A percentile compares a stretch with the other conserved stretches of the same genome.
phyloP scores from a whole-genome alignment of 1,140 invertebrate species.

The Phymastichus coffea region DNA sequence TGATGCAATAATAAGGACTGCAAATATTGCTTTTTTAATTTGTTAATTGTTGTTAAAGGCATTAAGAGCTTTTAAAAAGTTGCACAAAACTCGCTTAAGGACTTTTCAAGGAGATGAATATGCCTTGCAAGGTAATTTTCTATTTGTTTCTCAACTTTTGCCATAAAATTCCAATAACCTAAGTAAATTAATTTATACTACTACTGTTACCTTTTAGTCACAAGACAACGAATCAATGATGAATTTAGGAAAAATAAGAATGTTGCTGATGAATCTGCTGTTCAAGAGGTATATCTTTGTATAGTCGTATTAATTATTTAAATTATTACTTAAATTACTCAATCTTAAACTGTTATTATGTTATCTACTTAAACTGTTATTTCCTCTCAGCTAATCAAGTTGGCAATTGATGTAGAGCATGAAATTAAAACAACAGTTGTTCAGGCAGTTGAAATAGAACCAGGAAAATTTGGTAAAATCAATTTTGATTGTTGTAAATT shows the following conservation, averaged over 20 bases:
- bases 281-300: conserved; percentile 61
- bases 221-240: conserved; percentile 65
- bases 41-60: conserved; percentile 58
- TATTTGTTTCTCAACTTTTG: conserved; percentile 10
- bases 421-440: conserved; percentile 67
- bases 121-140: conserved; percentile 55
- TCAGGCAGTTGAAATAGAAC: conserved; percentile 62
- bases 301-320: conserved; percentile 10
- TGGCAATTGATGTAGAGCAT: conserved; percentile 63
- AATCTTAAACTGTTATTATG: no score
- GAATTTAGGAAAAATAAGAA: conserved; percentile 66
- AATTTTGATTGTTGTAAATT: neutral
- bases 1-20: no score
- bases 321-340: no score
- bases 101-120: conserved; percentile 64
- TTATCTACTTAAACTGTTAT: conserved; percentile 5
- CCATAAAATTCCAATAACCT: no score
- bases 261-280: conserved; percentile 56
- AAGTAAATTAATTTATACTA: neutral
- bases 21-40: no score
- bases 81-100: conserved; percentile 63
- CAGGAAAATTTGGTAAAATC: conserved; percentile 62
- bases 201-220: conserved; percentile 40
- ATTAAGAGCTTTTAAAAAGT: conserved; percentile 62
- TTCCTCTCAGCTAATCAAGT: conserved; percentile 60